A percentile compares a stretch with the other conserved stretches of the same genome.
Conservation (phyloP, 2,888 invertebrate genomes). For the Leptopilina myrica region DNA sequence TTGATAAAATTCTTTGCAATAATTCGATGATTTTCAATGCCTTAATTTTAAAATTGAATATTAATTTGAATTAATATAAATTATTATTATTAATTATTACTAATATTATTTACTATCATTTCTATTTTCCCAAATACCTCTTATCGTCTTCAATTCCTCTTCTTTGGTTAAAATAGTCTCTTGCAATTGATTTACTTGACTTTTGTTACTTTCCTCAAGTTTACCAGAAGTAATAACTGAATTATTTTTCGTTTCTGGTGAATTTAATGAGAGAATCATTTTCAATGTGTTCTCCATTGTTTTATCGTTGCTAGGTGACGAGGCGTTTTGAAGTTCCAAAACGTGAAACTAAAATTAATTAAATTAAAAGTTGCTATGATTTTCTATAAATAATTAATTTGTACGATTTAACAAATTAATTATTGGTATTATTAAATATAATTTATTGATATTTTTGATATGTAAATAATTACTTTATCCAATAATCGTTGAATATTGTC, state of each 20-base stretch:
- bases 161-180: conserved; percentile 52
- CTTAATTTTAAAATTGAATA: too few relatives aligned
- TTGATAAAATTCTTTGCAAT: too few relatives aligned
- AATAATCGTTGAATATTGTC: conserved; percentile 82
- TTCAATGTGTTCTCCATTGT: conserved; percentile 65
- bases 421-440: too few relatives aligned
- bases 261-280: conserved; percentile 62
- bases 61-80: too few relatives aligned
- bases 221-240: conserved; percentile 1
- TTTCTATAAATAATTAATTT: background rate
- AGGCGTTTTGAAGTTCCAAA: conserved; percentile 69
- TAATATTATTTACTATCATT: background rate
- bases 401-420: too few relatives aligned
- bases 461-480: conserved; percentile 74
- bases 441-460: background rate
- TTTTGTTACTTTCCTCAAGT: background rate
- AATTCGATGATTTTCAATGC: too few relatives aligned
- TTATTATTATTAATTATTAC: background rate
- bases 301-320: conserved; percentile 61
- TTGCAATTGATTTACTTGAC: conserved; percentile 49
- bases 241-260: conserved; percentile 44
- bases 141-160: conserved; percentile 52
- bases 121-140: conserved; percentile 48
- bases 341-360: conserved; percentile 64
- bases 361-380: background rate